Evolutionary conservation across 92 coral and sea anemone genomes (phyloP), one percentile per base, ranked within the genome.

Genomic region (Phymanthus crucifer): DNA sequence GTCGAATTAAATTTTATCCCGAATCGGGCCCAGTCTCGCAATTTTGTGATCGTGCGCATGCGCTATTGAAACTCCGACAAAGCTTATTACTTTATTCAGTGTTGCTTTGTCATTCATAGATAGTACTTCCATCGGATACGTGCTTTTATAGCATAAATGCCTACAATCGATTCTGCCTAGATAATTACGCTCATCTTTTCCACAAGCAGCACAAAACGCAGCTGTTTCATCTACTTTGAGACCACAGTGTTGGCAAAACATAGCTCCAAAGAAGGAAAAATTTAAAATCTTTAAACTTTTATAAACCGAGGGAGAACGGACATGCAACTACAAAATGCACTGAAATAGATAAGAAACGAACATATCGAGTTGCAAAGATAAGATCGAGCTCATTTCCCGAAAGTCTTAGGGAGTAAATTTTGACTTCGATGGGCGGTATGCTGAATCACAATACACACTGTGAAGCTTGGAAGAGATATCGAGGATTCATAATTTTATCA

Each of bases 181-280:
- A 45, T 45, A 45, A 8, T 45, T 45, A 45, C 50, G 50, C 50
- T 45, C 16, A 45, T 17, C 50, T 45, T 45, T 45, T 45, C 50
- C 50, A 45, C 50, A 45, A 45, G 50, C 50, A 45, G 50, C 50
- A 45, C 50, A 45, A 45, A 45, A 45, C 16, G 50, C 68, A 61
- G 68, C 68, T 61, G 68, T 61, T 19, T 61, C 68, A 61, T 61
- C 68, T 61, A 61, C 68, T 45, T 45, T 45, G 50, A 45, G 50
- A 8, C 68, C 68, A 61, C 68, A 61, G 68, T 61, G 68, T 61
- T 61, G 68, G n/a, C 68, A 61, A 61, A 61, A 61, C 68, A 61
- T 61, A 61, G 68, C 68, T 61, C 2, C 68, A 61, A 61, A 61
- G 68, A n/a, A n/a, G n/a, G n/a, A n/a, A 61, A 61, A 61, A 61